Percentiles rank a stretch among this genome's conserved stretches.
phyloP scores from a whole-genome alignment of 2,113 vertebrate genomes.

The Xiphias gladius region DNA sequence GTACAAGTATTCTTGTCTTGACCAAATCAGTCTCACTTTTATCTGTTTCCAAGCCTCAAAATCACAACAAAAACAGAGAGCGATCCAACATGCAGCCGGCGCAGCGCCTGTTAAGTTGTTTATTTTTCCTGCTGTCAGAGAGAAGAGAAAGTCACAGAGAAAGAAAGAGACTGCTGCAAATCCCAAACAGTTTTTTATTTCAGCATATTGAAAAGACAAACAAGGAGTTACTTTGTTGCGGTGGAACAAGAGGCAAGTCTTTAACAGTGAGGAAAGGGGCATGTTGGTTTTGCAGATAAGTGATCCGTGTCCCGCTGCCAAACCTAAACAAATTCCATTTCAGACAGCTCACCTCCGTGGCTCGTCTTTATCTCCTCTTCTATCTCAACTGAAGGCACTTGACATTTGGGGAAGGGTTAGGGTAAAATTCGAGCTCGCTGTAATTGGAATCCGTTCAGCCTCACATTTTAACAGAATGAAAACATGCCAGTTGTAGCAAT shows the following conservation, averaged over 20 bases:
- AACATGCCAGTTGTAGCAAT: constrained; percentile 41
- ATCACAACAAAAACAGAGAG: constrained; percentile 75
- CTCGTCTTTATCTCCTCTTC: constrained; percentile 77
- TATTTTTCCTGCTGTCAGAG: constrained; percentile 83
- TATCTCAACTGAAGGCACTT: constrained; percentile 76
- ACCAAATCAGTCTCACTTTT: constrained; percentile 65
- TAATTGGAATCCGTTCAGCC: constrained; percentile 66
- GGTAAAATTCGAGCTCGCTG: constrained; percentile 60
- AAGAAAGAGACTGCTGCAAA: constrained; percentile 44
- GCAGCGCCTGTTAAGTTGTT: constrained; percentile 76
- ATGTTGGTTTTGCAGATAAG: constrained; percentile 84
- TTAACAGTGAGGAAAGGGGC: constrained; percentile 73
- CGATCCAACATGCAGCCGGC: constrained; percentile 53
- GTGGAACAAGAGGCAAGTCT: constrained; percentile 69
- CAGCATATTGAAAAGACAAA: constrained; percentile 74
- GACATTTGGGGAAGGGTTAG: constrained; percentile 68
- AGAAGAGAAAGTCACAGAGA: constrained; percentile 50
- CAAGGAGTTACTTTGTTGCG: constrained; percentile 77
- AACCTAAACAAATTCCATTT: constrained; percentile 87
- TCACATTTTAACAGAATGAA: constrained; percentile 61
- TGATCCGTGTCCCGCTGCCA: constrained; percentile 81
- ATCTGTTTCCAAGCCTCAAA: constrained; percentile 73
- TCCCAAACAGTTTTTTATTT: constrained; percentile 59
- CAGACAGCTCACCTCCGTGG: constrained; percentile 79
- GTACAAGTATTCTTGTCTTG: constrained; percentile 65